These are phyloP conservation scores for Frankliniella fusca DNA, from an alignment of 2,888 invertebrate species.

Conservation along the genomic window DNA sequence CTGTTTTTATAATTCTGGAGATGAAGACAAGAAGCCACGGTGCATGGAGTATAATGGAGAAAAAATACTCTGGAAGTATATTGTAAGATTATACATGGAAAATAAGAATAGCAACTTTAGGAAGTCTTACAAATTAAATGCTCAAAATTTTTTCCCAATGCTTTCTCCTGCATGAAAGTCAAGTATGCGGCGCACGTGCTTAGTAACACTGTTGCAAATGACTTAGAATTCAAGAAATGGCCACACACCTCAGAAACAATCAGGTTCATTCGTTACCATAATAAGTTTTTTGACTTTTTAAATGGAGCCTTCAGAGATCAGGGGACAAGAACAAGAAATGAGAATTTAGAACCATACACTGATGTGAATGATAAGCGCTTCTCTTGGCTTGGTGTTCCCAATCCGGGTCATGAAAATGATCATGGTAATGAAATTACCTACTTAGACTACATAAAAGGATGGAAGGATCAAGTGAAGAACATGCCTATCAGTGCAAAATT, in stretches of 20 bases:
- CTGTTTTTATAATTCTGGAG: background rate
- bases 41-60: background rate
- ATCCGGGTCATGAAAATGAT: too few relatives aligned
- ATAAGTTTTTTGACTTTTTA: background rate
- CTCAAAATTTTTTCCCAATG: background rate
- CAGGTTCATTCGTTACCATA: background rate
- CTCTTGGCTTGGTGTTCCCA: too few relatives aligned
- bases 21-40: background rate
- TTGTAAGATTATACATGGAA: background rate
- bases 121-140: background rate
- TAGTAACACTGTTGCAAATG: background rate
- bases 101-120: background rate
- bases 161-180: background rate
- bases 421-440: background rate
- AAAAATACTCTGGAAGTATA: background rate
- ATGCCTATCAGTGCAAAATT: background rate
- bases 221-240: background rate
- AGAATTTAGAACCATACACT: background rate
- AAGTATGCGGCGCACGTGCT: background rate
- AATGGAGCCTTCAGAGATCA: background rate
- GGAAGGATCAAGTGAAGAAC: background rate
- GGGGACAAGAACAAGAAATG: background rate
- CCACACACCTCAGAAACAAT: background rate
- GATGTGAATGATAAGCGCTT: background rate
- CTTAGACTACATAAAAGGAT: background rate